Conservation (phyloP, 2,888 invertebrate species). For the Tanaodytes sp. region DNA sequence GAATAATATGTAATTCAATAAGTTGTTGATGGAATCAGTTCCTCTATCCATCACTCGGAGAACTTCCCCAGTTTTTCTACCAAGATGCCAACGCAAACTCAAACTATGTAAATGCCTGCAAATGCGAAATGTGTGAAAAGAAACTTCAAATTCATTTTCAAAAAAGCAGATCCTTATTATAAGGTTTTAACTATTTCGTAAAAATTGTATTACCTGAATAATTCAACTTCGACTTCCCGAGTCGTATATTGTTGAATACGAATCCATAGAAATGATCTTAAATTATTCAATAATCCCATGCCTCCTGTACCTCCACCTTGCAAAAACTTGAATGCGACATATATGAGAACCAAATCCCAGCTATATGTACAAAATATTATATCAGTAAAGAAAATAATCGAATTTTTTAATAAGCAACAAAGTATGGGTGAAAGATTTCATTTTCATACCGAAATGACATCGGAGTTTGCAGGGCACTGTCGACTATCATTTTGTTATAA, state of each 20-base stretch:
- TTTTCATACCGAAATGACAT: constrained; percentile 64
- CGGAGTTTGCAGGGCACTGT: constrained; percentile 63
- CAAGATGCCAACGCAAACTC: constrained; percentile 95
- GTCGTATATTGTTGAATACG: constrained; percentile 96
- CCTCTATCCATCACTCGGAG: constrained; percentile 97
- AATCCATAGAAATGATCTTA: constrained; percentile 95
- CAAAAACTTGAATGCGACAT: constrained; percentile 90
- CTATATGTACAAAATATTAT: constrained; percentile 73
- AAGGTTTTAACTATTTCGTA: too few species aligned
- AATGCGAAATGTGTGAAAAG: constrained; percentile 10
- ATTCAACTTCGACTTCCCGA: constrained; percentile 85
- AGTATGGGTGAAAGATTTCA: too few species aligned
- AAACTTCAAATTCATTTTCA: too few species aligned
- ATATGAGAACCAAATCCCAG: constrained; percentile 92
- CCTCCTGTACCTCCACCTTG: constrained; percentile 95
- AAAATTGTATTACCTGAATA: constrained; percentile 60
- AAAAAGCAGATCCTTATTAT: too few species aligned
- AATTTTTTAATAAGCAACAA: too few species aligned
- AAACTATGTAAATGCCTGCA: constrained; percentile 86
- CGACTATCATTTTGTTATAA: constrained; percentile 89
- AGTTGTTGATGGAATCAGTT: constrained; percentile 94
- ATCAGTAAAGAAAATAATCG: too few species aligned
- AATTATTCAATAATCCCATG: constrained; percentile 93
- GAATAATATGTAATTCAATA: constrained; percentile 91
- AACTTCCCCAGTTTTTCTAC: constrained; percentile 97